Conservation (phyloP, 2,113 vertebrate genomes). For the Nycticorax nycticorax region DNA sequence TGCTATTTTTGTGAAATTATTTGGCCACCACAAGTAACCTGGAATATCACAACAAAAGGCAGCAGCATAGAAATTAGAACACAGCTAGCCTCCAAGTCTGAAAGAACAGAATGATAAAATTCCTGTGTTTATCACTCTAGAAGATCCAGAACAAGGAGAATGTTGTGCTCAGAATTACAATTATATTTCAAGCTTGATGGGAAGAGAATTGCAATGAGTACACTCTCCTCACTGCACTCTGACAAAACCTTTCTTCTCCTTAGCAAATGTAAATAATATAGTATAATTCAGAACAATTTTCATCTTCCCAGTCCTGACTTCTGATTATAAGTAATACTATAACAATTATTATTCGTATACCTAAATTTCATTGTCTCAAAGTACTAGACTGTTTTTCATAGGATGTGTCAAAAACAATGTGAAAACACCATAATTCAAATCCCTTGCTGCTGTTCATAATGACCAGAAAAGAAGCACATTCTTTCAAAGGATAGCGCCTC, state of each 20-base stretch:
- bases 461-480: background rate
- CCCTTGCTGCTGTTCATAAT: background rate
- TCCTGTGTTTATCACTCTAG: background rate
- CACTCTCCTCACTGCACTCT: background rate
- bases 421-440: constrained; percentile 26
- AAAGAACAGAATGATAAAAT: background rate
- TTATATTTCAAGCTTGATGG: background rate
- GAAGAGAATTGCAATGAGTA: background rate
- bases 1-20: background rate
- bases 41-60: background rate
- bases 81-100: background rate
- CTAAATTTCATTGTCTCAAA: background rate
- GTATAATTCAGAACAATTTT: background rate
- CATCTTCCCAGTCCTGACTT: background rate
- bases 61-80: background rate
- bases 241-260: background rate
- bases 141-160: background rate
- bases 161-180: background rate
- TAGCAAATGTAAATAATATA: background rate
- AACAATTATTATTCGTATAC: background rate
- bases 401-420: background rate
- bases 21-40: background rate
- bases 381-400: background rate
- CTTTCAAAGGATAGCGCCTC: background rate
- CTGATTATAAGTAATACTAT: background rate